These are phyloP conservation scores for Mareca penelope DNA, from an alignment of 2,797 vertebrate genomes.

Conservation along the genomic window DNA sequence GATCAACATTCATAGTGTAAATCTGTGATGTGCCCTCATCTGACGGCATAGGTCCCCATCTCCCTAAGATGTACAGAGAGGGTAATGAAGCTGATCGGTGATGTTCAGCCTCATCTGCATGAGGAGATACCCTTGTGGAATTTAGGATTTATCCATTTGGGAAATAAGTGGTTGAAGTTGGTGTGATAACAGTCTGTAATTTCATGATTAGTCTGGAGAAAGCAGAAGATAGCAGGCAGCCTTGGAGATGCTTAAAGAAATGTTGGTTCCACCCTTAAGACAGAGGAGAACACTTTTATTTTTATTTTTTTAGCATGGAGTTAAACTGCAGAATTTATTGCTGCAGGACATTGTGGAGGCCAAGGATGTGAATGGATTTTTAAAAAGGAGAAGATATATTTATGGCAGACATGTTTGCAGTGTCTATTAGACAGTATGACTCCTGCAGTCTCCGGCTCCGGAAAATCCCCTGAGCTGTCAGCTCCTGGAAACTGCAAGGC, in stretches of 20 bases:
- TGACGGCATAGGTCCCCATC: background rate
- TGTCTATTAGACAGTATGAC: accelerated
- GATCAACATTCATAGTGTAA: accelerated
- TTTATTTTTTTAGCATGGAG: background rate
- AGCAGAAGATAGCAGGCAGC: no score
- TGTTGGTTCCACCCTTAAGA: background rate
- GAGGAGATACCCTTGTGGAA: background rate
- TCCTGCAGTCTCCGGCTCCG: accelerated
- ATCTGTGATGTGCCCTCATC: accelerated
- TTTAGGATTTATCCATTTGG: accelerated
- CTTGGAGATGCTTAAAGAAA: background rate
- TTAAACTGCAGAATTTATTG: background rate
- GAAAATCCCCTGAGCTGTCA: background rate
- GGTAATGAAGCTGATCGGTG: accelerated
- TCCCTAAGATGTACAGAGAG: accelerated
- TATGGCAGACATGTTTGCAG: background rate
- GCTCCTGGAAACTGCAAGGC: background rate
- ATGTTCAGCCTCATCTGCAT: background rate
- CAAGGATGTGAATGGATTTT: background rate
- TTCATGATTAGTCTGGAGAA: background rate
- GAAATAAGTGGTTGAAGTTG: background rate
- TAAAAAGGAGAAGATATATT: background rate
- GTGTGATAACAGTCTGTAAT: background rate
- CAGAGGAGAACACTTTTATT: background rate
- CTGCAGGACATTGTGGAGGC: background rate